Conservation (phyloP, 2,113 vertebrate species). For the Synchiropus splendidus region DNA sequence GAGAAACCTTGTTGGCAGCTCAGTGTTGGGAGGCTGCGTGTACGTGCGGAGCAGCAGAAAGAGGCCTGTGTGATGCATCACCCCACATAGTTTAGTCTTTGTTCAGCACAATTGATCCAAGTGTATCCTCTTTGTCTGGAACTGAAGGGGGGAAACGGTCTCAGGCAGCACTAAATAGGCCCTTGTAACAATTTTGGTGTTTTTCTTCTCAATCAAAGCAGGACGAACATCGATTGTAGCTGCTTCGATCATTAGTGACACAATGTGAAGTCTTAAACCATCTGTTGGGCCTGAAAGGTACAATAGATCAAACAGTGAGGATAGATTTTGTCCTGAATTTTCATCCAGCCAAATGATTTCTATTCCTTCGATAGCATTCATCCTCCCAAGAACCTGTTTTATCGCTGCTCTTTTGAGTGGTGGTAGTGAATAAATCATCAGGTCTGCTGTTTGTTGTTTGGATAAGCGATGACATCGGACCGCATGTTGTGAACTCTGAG, state of each 20-base stretch:
- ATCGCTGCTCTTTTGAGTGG: no score
- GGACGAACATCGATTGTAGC: conserved; percentile 28
- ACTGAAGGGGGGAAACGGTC: conserved; percentile 29
- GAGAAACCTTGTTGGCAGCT: conserved; percentile 60
- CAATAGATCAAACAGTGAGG: no score
- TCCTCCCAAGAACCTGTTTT: conserved; percentile 4
- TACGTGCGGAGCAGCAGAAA: conserved; percentile 60
- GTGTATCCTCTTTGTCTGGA: conserved; percentile 58
- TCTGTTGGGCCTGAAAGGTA: conserved; percentile 19
- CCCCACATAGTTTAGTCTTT: conserved; percentile 57
- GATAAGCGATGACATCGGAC: conserved; percentile 2
- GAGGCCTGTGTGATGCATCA: conserved; percentile 57
- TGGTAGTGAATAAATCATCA: no score
- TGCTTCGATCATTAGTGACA: conserved; percentile 29
- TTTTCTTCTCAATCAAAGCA: conserved; percentile 27
- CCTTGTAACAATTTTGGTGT: conserved; percentile 44
- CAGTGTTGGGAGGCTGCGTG: conserved; percentile 39
- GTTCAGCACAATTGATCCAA: conserved; percentile 64
- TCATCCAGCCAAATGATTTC: no score
- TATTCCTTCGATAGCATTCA: no score
- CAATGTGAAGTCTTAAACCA: conserved; percentile 28
- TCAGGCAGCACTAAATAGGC: conserved; percentile 50
- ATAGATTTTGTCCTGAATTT: no score
- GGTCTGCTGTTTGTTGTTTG: no score
- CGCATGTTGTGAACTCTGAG: conserved; percentile 10